Percentiles rank a stretch among this genome's conserved stretches.
Conservation (phyloP, 1,140 invertebrate species). For the Wasmannia auropunctata region DNA sequence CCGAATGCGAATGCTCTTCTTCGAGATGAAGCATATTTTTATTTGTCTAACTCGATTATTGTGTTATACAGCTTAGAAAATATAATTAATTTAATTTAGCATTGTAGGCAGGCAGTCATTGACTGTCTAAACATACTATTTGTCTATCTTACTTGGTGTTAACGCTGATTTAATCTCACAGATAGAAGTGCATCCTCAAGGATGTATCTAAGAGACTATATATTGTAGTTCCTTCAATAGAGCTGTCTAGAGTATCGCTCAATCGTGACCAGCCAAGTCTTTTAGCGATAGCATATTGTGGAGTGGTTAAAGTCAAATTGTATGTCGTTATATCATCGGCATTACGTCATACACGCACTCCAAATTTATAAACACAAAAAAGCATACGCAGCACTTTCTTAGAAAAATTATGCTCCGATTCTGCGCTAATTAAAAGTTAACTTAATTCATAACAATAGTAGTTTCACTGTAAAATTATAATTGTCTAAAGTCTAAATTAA, state of each 20-base stretch:
- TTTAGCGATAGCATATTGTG: slow-evolving; percentile 14
- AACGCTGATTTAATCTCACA: not conserved
- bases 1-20: not conserved
- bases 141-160: not conserved
- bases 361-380: not conserved
- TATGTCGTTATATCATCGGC: not conserved
- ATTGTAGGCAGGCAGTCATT: not conserved
- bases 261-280: not conserved
- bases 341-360: not conserved
- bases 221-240: slow-evolving; percentile 23
- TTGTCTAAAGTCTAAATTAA: not conserved
- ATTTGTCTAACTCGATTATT: not conserved
- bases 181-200: slow-evolving; percentile 13
- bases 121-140: slow-evolving; percentile 1
- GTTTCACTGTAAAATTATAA: not conserved
- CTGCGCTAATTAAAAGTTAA: not conserved
- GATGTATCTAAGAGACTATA: slow-evolving; percentile 2
- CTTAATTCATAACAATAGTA: not conserved
- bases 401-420: not conserved
- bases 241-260: slow-evolving; percentile 3
- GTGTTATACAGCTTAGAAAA: not conserved
- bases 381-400: not conserved
- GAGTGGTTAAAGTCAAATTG: slow-evolving; percentile 27
- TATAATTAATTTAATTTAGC: not conserved
- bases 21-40: not conserved